A percentile compares a stretch with the other conserved stretches of the same genome.
phyloP scores from a whole-genome alignment of 2,888 invertebrate genomes.

The Embidobia sp. region DNA sequence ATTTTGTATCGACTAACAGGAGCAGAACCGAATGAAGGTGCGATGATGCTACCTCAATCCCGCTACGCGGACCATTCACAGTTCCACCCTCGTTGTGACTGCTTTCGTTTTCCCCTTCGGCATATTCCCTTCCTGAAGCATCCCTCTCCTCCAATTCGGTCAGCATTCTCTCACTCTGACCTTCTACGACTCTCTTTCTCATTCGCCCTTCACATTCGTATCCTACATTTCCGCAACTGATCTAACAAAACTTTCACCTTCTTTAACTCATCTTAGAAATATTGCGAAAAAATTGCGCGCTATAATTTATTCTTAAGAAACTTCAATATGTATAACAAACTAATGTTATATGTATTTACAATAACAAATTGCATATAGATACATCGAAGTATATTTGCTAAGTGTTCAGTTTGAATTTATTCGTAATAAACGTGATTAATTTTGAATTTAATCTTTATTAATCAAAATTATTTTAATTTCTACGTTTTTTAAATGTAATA shows the following conservation, averaged over 20 bases:
- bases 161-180: constrained; percentile 17
- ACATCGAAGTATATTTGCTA: no score
- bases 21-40: constrained; percentile 24
- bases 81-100: constrained; percentile 45
- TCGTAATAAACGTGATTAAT: no score
- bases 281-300: no score
- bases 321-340: no score
- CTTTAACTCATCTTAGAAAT: neutral
- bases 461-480: no score
- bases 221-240: constrained; percentile 31
- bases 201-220: constrained; percentile 41
- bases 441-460: no score
- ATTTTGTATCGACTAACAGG: constrained; percentile 45
- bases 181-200: constrained; percentile 23
- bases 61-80: constrained; percentile 61
- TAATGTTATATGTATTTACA: no score
- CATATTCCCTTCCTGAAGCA: constrained; percentile 21
- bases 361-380: no score
- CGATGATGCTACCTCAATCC: constrained; percentile 56
- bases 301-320: no score
- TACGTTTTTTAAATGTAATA: no score
- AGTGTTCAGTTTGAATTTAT: no score
- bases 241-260: constrained; percentile 23
- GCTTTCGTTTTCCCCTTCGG: constrained; percentile 47
- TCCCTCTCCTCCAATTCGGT: constrained; percentile 11